phyloP scores from a whole-genome alignment of 1,140 invertebrate species.

The Arctopsyche grandis region DNA sequence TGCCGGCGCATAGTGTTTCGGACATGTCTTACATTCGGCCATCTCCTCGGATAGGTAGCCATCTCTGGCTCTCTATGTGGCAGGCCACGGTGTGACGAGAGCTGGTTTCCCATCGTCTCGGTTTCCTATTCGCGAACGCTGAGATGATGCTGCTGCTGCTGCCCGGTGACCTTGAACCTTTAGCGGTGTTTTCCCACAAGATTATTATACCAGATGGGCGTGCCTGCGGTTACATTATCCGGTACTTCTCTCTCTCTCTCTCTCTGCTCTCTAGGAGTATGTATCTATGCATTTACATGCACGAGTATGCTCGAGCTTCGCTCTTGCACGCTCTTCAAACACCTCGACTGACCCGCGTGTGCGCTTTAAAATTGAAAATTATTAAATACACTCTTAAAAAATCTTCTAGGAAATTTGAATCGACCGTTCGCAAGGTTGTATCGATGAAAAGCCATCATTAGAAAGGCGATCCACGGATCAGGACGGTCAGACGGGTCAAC shows the following conservation, averaged over 20 bases:
- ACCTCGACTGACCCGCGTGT: background rate
- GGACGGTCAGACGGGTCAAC: no score
- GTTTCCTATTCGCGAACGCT: no score
- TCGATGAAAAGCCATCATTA: no score
- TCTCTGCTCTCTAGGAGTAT: no score
- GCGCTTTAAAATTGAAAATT: no score
- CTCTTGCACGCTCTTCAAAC: background rate
- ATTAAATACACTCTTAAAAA: no score
- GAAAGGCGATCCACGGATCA: no score
- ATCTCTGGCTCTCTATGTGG: background rate
- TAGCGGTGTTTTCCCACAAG: slow-evolving; percentile 21
- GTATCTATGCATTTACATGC: no score
- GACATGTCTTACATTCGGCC: background rate
- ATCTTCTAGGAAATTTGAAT: no score
- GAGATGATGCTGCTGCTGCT: no score
- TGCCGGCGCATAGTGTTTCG: background rate
- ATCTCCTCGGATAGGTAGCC: background rate
- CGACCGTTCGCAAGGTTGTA: no score
- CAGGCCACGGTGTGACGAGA: background rate
- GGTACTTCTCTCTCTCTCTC: background rate
- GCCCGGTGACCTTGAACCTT: slow-evolving; percentile 16
- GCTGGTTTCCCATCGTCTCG: background rate
- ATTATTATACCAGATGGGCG: background rate
- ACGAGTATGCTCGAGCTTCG: background rate
- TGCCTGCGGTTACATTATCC: background rate